Evolutionary conservation across 2,888 invertebrate species (phyloP), one percentile per base, ranked within the genome.

Genomic region (Lepidocyrtoides sp.): DNA sequence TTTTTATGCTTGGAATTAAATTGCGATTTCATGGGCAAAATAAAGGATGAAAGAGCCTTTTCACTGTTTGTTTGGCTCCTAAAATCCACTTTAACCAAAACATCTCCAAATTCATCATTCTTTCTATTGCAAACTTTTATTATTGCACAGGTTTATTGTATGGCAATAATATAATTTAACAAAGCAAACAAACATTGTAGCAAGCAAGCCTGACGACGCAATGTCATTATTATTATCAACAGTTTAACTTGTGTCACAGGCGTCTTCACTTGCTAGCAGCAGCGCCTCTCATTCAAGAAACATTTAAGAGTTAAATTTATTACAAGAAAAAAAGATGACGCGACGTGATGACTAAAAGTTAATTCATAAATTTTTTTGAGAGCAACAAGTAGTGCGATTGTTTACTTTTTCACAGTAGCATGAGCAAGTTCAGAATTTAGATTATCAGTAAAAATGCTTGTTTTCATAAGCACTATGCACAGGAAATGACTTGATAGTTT

Each of bases 401-500:
- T 69, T 69, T 41, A 36, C 29, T 3, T 36, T 69, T 32, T 69
- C 14, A 69, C 12, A 20, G 69, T 32, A 17, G 29, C n/a, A n/a
- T 0, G 66, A 66, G 66, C n/a, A 32, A n/a, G 0, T n/a, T 29
- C 66, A 32, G n/a, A n/a, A n/a, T n/a, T n/a, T 14, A 36, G 10
- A 2, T 26, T 60, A 26, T 26, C 60, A 69, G n/a, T 12, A 75
- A 75, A 7, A 20, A 29, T 17, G n/a, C 14, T 17, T 69, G 36
- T 14, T 66, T 29, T 69, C 66, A 44, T 72, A n/a, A 69, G 60
- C 69, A 60, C 36, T 36, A 36, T 32, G n/a, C 48, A 32, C 89
- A 89, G 89, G 89, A 89, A 89, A 89, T 89, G 89, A 89, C 60
- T 82, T 29, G 83, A 89, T 83, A 75, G 20, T 23, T 89, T 89